Percentiles rank a stretch among this genome's conserved stretches.
Conservation (phyloP, 2,888 invertebrate genomes). For the Rutpela maculata region DNA sequence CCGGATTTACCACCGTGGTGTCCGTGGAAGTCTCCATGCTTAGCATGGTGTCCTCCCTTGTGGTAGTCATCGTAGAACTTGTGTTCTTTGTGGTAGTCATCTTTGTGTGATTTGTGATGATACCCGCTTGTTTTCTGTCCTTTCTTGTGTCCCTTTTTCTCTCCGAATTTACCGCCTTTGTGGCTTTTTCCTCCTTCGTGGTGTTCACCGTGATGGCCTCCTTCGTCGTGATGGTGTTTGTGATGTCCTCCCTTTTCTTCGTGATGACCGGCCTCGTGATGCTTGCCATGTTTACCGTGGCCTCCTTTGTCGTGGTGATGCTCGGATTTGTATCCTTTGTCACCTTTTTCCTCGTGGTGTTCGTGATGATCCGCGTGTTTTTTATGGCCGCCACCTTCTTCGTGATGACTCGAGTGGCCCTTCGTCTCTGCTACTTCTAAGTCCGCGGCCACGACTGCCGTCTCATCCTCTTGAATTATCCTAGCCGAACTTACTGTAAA, state of each 20-base stretch:
- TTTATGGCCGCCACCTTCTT: slow-evolving; percentile 82
- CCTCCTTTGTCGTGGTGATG: slow-evolving; percentile 88
- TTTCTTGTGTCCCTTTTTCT: slow-evolving; percentile 90
- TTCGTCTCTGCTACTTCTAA: slow-evolving; percentile 55
- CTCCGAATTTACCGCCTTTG: slow-evolving; percentile 87
- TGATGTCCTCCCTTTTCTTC: slow-evolving; percentile 87
- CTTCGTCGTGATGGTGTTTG: slow-evolving; percentile 87
- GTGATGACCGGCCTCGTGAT: slow-evolving; percentile 86
- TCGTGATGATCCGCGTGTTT: slow-evolving; percentile 82
- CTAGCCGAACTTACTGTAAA: slow-evolving; percentile 65
- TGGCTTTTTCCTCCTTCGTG: slow-evolving; percentile 86
- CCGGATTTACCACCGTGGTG: slow-evolving; percentile 87
- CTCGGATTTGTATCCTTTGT: slow-evolving; percentile 85
- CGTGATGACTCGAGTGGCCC: slow-evolving; percentile 73
- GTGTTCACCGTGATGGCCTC: slow-evolving; percentile 85
- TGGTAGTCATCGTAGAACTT: slow-evolving; percentile 93
- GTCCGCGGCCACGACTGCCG: slow-evolving; percentile 52
- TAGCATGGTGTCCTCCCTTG: slow-evolving; percentile 89
- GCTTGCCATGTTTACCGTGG: slow-evolving; percentile 84
- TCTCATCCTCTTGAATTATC: slow-evolving; percentile 67
- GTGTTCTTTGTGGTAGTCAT: slow-evolving; percentile 90
- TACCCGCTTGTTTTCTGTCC: slow-evolving; percentile 89
- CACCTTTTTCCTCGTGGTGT: slow-evolving; percentile 85
- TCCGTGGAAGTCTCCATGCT: slow-evolving; percentile 87
- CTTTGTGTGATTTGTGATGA: slow-evolving; percentile 91